These are phyloP conservation scores for Temnothorax ravouxi DNA, from an alignment of 2,888 invertebrate genomes.

Conservation along the genomic window DNA sequence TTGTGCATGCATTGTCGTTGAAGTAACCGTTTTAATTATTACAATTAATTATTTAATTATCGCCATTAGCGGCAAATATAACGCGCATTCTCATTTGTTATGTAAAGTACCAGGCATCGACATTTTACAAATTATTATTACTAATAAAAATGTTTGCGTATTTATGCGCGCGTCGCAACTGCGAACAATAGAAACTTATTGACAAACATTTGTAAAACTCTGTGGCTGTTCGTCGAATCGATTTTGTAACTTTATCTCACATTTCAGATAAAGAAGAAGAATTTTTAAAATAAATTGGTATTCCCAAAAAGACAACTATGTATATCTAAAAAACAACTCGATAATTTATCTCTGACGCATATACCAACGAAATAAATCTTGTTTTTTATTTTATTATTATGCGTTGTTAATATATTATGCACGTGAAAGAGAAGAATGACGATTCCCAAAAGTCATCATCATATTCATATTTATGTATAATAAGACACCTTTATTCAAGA, in stretches of 20 bases:
- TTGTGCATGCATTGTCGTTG: neutral
- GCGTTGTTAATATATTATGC: neutral
- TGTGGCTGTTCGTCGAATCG: neutral
- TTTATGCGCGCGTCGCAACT: neutral
- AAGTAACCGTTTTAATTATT: neutral
- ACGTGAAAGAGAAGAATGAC: neutral
- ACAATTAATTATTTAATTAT: neutral
- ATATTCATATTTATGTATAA: neutral
- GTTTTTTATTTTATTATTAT: neutral
- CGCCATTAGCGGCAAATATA: neutral
- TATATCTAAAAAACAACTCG: neutral
- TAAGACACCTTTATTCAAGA: neutral
- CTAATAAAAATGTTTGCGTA: neutral
- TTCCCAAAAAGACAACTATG: neutral
- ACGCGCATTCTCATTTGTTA: neutral
- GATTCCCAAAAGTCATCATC: neutral
- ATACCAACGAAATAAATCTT: neutral
- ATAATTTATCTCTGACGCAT: neutral
- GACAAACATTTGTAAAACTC: neutral
- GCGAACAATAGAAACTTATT: neutral
- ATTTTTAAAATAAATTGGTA: neutral
- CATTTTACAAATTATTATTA: neutral
- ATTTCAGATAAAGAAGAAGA: neutral
- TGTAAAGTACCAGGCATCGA: neutral
- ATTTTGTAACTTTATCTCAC: slow-evolving; percentile 5